A percentile compares a stretch with the other conserved stretches of the same genome.
phyloP scores from a whole-genome alignment of 2,797 vertebrate species.

The Cuniculus paca region DNA sequence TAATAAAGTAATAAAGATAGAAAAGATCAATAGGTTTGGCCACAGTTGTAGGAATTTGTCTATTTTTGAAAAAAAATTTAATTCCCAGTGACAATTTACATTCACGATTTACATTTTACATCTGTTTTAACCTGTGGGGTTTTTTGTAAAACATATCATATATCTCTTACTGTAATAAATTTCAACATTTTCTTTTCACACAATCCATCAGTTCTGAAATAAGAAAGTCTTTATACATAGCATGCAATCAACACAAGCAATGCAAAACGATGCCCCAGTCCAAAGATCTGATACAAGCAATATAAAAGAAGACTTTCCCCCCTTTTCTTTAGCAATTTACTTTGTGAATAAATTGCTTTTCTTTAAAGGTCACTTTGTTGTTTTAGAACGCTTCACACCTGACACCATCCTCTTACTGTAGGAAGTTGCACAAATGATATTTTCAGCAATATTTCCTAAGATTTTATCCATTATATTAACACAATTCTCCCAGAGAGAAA shows the following conservation, averaged over 20 bases:
- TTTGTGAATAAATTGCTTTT: conserved; percentile 77
- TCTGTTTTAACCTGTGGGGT: background rate
- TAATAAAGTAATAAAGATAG: conserved; percentile 10
- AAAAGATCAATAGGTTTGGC: background rate
- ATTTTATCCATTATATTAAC: conserved; percentile 38
- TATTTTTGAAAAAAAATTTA: conserved; percentile 36
- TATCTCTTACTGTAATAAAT: conserved; percentile 1
- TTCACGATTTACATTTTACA: background rate
- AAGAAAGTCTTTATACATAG: conserved; percentile 30
- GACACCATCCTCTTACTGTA: conserved; percentile 58
- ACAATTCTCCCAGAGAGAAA: background rate
- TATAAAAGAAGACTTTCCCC: conserved; percentile 3
- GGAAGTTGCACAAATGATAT: conserved; percentile 13
- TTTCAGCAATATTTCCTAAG: conserved; percentile 56
- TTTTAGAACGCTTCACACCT: conserved; percentile 63
- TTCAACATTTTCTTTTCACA: conserved; percentile 33
- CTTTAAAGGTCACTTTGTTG: conserved; percentile 77
- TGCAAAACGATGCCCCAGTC: background rate
- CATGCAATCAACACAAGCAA: conserved; percentile 17
- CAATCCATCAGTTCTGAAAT: conserved; percentile 26
- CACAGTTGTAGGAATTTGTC: background rate
- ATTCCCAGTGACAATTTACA: background rate
- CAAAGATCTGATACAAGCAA: background rate
- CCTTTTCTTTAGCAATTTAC: conserved; percentile 57
- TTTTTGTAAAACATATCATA: background rate